Evolutionary conservation across 23 tunicate species (phyloP).

Genomic region (Trididemnum nubilum): DNA sequence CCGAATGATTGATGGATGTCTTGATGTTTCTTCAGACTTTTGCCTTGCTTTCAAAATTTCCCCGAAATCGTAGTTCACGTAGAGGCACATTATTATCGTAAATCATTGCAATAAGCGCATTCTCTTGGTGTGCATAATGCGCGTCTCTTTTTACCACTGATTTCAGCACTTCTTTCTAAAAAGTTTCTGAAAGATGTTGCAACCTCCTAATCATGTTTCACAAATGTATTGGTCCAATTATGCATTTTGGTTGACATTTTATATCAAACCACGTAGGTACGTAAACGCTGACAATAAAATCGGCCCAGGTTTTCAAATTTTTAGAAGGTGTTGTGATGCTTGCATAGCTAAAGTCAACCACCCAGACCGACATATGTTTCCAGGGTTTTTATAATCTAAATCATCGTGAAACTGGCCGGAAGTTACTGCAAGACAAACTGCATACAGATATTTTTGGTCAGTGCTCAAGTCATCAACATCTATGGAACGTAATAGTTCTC

Average conservation of each 20-base stretch:
- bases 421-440: conserved; percentile 15
- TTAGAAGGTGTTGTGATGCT: background rate
- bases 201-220: background rate
- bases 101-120: conserved; percentile 22
- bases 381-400: background rate
- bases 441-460: conserved; percentile 26
- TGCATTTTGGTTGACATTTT: background rate
- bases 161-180: background rate
- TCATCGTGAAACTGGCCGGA: background rate
- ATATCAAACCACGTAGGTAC: conserved; percentile 31
- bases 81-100: background rate
- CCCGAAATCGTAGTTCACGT: background rate
- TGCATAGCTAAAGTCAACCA: conserved; percentile 29
- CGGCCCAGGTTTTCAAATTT: conserved; percentile 4
- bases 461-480: conserved; percentile 24
- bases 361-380: background rate
- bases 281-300: conserved; percentile 10
- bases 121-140: conserved; percentile 28
- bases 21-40: background rate
- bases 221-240: conserved; percentile 9
- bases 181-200: conserved; percentile 3
- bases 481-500: background rate
- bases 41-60: background rate
- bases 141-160: conserved; percentile 13
- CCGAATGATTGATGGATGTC: background rate